Conservation (phyloP, 2,113 vertebrate genomes). For the Mohoua ochrocephala region DNA sequence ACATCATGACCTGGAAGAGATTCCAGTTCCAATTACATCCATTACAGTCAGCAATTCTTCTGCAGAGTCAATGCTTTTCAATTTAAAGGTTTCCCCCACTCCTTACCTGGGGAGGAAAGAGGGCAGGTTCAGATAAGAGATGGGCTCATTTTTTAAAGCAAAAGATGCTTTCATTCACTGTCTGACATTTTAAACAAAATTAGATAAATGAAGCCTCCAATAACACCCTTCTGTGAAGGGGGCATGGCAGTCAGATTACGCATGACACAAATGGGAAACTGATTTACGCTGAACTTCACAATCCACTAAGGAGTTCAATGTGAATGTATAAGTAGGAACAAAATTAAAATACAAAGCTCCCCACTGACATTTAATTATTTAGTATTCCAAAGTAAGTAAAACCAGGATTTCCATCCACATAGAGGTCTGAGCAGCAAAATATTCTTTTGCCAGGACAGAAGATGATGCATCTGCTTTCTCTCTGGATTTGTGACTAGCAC, state of each 20-base stretch:
- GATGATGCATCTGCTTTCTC: neutral
- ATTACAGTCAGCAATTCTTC: neutral
- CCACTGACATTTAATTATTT: neutral
- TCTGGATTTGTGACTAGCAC: neutral
- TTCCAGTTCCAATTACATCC: neutral
- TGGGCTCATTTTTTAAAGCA: neutral
- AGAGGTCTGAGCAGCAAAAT: neutral
- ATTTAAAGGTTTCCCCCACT: neutral
- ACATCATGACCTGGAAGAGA: neutral
- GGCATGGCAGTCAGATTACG: neutral
- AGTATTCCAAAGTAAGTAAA: neutral
- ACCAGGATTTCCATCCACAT: neutral
- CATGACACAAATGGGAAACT: neutral
- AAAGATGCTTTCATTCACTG: neutral
- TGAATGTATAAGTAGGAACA: neutral
- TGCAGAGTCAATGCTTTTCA: neutral
- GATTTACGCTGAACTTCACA: neutral
- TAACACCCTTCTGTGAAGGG: neutral
- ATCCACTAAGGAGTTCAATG: neutral
- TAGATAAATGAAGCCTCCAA: neutral
- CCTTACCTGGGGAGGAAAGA: neutral
- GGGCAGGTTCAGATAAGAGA: neutral
- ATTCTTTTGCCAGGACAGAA: neutral
- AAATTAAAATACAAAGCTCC: slow-evolving; percentile 1
- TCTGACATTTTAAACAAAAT: neutral